Conservation (phyloP, 2,113 vertebrate genomes). For the Odontophorus gujanensis region DNA sequence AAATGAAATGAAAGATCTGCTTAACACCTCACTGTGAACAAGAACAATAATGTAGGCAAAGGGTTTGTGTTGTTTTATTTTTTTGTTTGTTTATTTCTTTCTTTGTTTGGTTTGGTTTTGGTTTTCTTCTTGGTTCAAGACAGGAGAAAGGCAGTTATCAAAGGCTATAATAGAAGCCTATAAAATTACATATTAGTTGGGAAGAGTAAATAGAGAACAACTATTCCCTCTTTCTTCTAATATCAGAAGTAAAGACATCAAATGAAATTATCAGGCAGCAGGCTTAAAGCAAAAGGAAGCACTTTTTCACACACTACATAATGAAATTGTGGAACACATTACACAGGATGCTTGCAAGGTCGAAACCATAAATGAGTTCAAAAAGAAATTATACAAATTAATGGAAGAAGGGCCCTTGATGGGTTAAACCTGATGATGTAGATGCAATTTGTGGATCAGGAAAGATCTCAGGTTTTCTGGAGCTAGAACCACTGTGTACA, state of each 20-base stretch:
- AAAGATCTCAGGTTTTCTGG: neutral
- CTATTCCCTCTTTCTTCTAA: neutral
- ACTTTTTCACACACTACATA: conserved; percentile 62
- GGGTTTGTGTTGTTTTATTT: neutral
- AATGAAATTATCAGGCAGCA: conserved; percentile 59
- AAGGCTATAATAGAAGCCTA: neutral
- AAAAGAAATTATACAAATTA: conserved; percentile 55
- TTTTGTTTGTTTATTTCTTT: neutral
- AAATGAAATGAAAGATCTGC: neutral
- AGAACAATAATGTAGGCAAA: neutral
- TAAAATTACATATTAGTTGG: neutral
- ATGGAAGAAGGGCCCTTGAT: neutral
- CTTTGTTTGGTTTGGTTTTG: neutral
- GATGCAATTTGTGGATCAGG: neutral
- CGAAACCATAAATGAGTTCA: conserved; percentile 42
- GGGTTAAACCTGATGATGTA: conserved; percentile 20
- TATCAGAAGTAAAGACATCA: neutral
- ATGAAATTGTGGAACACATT: conserved; percentile 66
- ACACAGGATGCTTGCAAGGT: conserved; percentile 48
- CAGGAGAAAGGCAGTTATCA: neutral
- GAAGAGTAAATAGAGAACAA: conserved; percentile 28
- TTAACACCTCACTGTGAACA: neutral
- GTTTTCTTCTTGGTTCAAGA: neutral
- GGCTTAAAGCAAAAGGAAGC: conserved; percentile 59
- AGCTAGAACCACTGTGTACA: neutral